Evolutionary conservation across 2,113 vertebrate species (phyloP).

Genomic region (Ginglymostoma cirratum): DNA sequence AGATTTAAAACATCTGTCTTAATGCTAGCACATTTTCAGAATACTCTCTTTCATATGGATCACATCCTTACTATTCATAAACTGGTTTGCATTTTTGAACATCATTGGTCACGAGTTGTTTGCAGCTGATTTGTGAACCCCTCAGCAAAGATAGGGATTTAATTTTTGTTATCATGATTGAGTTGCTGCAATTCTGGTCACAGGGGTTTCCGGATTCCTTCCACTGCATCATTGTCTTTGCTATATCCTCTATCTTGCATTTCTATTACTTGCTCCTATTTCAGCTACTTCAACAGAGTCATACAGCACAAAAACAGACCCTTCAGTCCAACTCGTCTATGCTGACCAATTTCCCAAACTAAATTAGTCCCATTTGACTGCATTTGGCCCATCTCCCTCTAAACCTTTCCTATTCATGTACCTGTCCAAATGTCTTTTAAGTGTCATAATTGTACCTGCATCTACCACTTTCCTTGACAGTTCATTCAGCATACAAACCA

Average conservation of each 20-base stretch:
- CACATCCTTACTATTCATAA: neutral
- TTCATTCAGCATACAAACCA: too few species aligned
- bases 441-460: too few species aligned
- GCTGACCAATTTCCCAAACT: too few species aligned
- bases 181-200: neutral
- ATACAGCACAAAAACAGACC: too few species aligned
- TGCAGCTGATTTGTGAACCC: neutral
- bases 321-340: too few species aligned
- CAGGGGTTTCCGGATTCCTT: neutral
- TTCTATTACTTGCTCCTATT: neutral
- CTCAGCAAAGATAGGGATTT: neutral
- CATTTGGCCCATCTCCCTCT: too few species aligned
- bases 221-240: neutral
- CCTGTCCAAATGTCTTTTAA: too few species aligned
- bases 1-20: neutral
- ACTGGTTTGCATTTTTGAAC: neutral
- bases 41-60: neutral
- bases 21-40: neutral
- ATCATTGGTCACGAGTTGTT: neutral
- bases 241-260: neutral
- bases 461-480: too few species aligned
- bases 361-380: too few species aligned
- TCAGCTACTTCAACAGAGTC: neutral
- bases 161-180: neutral
- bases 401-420: too few species aligned